Evolutionary conservation across 2,797 vertebrate genomes (phyloP).

Genomic region (Pangasius sanitwongsei): DNA sequence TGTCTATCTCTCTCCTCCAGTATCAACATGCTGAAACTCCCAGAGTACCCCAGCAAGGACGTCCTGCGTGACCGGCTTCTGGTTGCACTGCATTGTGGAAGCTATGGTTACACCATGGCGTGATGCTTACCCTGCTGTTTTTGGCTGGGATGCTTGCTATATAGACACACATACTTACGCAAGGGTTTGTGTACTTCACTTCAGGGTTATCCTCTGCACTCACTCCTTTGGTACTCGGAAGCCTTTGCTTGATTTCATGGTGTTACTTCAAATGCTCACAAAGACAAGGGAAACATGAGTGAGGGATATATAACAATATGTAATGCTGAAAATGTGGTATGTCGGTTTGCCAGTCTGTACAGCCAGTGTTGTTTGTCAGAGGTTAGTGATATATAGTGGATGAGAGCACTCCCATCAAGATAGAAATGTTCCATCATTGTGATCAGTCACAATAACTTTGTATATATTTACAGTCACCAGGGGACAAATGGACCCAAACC

Average conservation of each 20-base stretch:
- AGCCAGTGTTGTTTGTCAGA: conserved; percentile 24
- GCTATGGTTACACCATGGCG: conserved; percentile 98
- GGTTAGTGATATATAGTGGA: background rate
- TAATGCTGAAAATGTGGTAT: conserved; percentile 16
- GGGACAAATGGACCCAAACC: background rate
- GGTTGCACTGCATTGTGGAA: conserved; percentile 95
- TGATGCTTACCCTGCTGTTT: conserved; percentile 62
- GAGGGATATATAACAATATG: background rate
- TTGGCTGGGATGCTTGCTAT: conserved; percentile 15
- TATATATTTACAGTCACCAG: background rate
- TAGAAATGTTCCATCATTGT: background rate
- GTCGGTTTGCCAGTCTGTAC: conserved; percentile 25
- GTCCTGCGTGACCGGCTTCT: conserved; percentile 92
- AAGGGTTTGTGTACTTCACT: conserved; percentile 29
- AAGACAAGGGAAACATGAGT: conserved; percentile 13
- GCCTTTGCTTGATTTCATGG: conserved; percentile 31
- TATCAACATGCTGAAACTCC: conserved; percentile 99
- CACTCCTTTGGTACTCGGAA: conserved; percentile 12
- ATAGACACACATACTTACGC: conserved; percentile 28
- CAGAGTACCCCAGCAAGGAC: conserved; percentile 94
- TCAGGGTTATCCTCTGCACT: conserved; percentile 52
- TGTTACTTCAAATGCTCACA: conserved; percentile 24
- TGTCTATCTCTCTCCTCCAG: conserved; percentile 68
- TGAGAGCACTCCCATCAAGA: background rate
- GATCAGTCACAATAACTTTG: background rate